phyloP scores from a whole-genome alignment of 2,113 vertebrate species.

The Apteryx mantelli region DNA sequence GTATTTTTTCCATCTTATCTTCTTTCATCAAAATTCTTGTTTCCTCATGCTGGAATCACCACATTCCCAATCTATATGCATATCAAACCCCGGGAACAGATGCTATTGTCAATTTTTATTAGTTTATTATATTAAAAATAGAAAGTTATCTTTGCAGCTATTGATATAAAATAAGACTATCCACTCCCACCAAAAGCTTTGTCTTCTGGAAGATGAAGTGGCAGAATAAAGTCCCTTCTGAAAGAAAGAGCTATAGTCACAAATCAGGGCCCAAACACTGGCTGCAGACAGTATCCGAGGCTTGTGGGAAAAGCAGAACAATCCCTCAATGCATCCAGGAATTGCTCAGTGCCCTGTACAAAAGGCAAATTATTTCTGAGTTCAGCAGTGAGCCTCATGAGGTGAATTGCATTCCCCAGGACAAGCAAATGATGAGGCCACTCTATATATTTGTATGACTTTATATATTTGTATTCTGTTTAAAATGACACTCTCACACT shows the following conservation, averaged over 20 bases:
- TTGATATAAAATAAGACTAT: background rate
- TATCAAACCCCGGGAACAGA: slow-evolving; percentile 60
- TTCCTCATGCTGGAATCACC: slow-evolving; percentile 62
- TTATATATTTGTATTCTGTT: background rate
- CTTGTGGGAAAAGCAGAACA: background rate
- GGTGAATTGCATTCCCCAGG: background rate
- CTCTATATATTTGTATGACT: background rate
- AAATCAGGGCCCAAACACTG: accelerated
- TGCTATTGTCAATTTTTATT: slow-evolving; percentile 59
- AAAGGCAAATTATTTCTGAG: background rate
- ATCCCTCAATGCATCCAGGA: background rate
- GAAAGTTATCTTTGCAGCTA: background rate
- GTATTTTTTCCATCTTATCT: slow-evolving; percentile 44
- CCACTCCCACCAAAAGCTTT: background rate
- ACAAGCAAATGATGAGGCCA: background rate
- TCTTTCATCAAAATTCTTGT: slow-evolving; percentile 48
- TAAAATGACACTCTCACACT: background rate
- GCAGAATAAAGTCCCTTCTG: background rate
- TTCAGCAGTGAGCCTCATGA: background rate
- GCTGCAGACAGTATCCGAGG: background rate
- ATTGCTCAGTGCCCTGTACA: background rate
- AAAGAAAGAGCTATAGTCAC: accelerated
- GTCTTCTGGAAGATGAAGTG: background rate
- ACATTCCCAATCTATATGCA: slow-evolving; percentile 52
- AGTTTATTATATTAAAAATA: slow-evolving; percentile 32